Percentiles rank a stretch among this genome's conserved stretches.
Evolutionary conservation across 2,113 vertebrate genomes (phyloP).

Genomic region (Carlito syrichta): DNA sequence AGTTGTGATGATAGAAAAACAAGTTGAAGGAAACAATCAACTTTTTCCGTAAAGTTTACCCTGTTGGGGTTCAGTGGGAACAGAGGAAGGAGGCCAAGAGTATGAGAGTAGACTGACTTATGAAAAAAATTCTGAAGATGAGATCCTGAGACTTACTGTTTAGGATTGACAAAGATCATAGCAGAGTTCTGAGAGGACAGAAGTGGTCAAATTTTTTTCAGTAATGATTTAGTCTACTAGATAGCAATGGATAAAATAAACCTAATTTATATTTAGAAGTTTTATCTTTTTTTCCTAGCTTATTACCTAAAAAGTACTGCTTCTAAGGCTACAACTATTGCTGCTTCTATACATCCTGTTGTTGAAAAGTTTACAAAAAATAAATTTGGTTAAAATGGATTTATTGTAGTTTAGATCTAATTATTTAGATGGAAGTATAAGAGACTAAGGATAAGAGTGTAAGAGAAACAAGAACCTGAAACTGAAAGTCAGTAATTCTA

Average conservation of each 20-base stretch:
- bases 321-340: not conserved
- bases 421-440: slow-evolving; percentile 44
- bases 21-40: not conserved
- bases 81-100: not conserved
- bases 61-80: not conserved
- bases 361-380: not conserved
- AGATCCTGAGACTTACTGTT: not conserved
- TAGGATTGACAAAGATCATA: not conserved
- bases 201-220: not conserved
- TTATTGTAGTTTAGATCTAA: slow-evolving; percentile 29
- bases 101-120: not conserved
- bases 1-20: not conserved
- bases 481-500: slow-evolving; percentile 71
- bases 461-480: slow-evolving; percentile 71
- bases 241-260: not conserved
- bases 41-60: not conserved
- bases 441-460: slow-evolving; percentile 16
- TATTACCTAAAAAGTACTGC: not conserved
- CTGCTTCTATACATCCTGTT: not conserved
- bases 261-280: not conserved
- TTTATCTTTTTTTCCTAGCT: not conserved
- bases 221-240: not conserved
- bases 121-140: not conserved
- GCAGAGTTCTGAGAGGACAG: not conserved
- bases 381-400: not conserved